Conservation (phyloP, 2,797 vertebrate species). For the Rhynchotus rufescens region DNA sequence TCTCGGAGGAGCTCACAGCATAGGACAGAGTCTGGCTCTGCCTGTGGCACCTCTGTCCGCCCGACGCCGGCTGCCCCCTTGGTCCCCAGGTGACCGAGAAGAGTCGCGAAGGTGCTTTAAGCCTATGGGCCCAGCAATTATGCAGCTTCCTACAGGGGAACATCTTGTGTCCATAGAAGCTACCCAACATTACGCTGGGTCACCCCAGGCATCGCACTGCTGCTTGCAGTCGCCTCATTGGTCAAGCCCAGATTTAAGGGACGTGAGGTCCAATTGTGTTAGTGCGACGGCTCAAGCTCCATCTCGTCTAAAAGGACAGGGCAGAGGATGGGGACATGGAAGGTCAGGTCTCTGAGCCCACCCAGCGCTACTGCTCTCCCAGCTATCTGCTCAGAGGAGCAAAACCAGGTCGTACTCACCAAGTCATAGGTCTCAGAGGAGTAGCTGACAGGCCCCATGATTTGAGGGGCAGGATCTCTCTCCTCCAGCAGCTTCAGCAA, state of each 20-base stretch:
- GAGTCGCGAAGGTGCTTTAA: fast-evolving
- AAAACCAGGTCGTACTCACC: conserved; percentile 38
- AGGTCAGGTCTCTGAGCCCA: background rate
- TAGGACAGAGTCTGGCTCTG: fast-evolving
- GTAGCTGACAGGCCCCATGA: conserved; percentile 65
- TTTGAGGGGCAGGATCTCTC: background rate
- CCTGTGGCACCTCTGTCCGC: fast-evolving
- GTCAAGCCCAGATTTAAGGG: background rate
- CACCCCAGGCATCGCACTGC: fast-evolving
- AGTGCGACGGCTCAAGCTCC: background rate
- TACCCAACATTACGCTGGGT: fast-evolving
- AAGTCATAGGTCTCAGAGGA: conserved; percentile 65
- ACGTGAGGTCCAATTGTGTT: fast-evolving
- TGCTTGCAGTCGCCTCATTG: fast-evolving
- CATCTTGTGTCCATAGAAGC: background rate
- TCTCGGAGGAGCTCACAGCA: background rate
- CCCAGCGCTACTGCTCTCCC: background rate
- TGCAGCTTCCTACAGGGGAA: background rate
- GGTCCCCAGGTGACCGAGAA: background rate
- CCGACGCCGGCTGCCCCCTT: too few species aligned
- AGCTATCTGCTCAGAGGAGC: background rate
- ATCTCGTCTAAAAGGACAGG: background rate
- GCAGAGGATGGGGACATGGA: background rate
- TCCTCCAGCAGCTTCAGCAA: conserved; percentile 13
- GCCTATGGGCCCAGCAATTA: fast-evolving